phyloP scores from a whole-genome alignment of 2,888 invertebrate species.

The Eilema caniola region DNA sequence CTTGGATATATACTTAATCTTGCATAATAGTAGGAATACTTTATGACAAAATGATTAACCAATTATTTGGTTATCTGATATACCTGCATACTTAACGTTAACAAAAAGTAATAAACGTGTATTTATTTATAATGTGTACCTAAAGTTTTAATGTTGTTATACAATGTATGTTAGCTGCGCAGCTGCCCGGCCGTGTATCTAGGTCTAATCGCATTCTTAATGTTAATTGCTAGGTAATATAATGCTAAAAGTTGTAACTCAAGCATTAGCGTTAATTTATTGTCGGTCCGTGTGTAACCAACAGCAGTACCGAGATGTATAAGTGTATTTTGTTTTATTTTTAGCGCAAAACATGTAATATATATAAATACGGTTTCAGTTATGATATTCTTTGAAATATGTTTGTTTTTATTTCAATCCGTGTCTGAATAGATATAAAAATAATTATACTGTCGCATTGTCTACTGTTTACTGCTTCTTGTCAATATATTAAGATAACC shows the following conservation, averaged over 20 bases:
- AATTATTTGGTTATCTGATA: too few species aligned
- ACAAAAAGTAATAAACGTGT: neutral
- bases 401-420: conserved; percentile 55
- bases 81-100: neutral
- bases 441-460: conserved; percentile 50
- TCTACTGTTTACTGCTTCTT: conserved; percentile 50
- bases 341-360: conserved; percentile 73
- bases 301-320: conserved; percentile 73
- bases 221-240: conserved; percentile 62
- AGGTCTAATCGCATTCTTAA: conserved; percentile 55
- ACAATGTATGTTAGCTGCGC: conserved; percentile 47
- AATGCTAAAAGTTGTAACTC: conserved; percentile 58
- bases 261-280: conserved; percentile 63
- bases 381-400: conserved; percentile 67
- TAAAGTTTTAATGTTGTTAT: conserved; percentile 6
- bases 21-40: too few species aligned
- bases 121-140: conserved; percentile 8
- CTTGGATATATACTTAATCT: too few species aligned
- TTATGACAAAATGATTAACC: too few species aligned
- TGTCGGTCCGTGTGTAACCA: conserved; percentile 68
- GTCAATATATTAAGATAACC: conserved; percentile 40
- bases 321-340: conserved; percentile 80
- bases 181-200: conserved; percentile 52
- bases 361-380: conserved; percentile 72
- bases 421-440: conserved; percentile 43